Conservation (phyloP, 2,113 vertebrate species). For the Ia io region DNA sequence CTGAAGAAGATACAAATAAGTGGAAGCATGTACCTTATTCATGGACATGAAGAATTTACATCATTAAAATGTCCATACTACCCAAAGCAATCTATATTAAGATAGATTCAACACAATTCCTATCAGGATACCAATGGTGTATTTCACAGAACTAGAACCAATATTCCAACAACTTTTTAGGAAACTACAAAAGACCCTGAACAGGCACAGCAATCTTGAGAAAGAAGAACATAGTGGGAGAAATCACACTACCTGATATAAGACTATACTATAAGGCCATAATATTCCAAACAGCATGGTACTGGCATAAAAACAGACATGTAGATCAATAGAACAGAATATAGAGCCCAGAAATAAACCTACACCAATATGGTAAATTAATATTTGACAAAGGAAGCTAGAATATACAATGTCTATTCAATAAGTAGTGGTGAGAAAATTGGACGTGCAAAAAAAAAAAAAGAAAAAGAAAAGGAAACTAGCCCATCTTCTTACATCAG, state of each 20-base stretch:
- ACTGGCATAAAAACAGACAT: background rate
- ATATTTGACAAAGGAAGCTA: background rate
- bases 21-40: no score
- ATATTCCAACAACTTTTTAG: no score
- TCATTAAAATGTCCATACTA: no score
- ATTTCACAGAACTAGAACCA: no score
- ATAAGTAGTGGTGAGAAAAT: background rate
- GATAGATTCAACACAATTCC: no score
- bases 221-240: no score
- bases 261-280: no score
- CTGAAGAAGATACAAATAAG: no score
- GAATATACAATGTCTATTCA: background rate
- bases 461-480: background rate
- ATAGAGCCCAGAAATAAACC: background rate
- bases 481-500: background rate
- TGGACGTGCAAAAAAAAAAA: background rate
- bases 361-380: background rate
- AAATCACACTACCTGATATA: no score
- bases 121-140: no score
- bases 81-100: no score
- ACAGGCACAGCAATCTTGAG: background rate
- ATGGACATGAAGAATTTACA: no score
- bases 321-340: background rate
- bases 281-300: background rate
- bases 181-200: background rate